phyloP scores from a whole-genome alignment of 1,140 invertebrate species.

The Drosophila takahashii region DNA sequence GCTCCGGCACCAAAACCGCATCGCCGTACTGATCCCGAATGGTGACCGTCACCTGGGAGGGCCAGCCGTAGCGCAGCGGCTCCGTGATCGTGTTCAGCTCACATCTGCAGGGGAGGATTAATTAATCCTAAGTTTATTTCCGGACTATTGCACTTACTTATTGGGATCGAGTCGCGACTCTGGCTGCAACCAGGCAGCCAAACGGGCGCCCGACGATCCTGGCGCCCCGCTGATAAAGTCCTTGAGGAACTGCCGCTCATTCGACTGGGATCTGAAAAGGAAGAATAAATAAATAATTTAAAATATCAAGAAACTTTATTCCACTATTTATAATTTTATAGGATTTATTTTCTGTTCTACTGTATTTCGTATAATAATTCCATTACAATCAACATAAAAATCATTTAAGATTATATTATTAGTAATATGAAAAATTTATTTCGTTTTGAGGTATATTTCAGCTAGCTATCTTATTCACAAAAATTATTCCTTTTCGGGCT shows the following conservation, averaged over 20 bases:
- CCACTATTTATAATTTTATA: too few relatives aligned
- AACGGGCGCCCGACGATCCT: conserved; percentile 94
- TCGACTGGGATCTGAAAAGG: conserved; percentile 89
- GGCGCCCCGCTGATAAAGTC: conserved; percentile 95
- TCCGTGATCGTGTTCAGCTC: conserved; percentile 92
- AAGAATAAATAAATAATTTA: background rate
- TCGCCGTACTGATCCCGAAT: conserved; percentile 97
- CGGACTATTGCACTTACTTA: conserved; percentile 79
- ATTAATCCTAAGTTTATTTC: too few relatives aligned
- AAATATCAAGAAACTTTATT: too few relatives aligned
- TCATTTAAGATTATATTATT: too few relatives aligned
- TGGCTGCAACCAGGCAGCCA: conserved; percentile 97
- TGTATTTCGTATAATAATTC: too few relatives aligned
- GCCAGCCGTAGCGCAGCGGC: conserved; percentile 92
- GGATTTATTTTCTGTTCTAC: too few relatives aligned
- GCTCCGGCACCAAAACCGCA: conserved; percentile 92
- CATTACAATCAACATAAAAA: too few relatives aligned
- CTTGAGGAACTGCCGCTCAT: conserved; percentile 96
- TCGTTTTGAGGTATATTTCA: too few relatives aligned
- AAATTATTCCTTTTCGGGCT: too few relatives aligned
- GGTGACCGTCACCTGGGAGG: conserved; percentile 92
- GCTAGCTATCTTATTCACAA: too few relatives aligned
- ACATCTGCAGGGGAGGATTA: conserved; percentile 86
- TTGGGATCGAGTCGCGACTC: conserved; percentile 95
- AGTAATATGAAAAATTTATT: background rate